Evolutionary conservation across 2,113 vertebrate species (phyloP).

Genomic region (Pogonocichla stellata): DNA sequence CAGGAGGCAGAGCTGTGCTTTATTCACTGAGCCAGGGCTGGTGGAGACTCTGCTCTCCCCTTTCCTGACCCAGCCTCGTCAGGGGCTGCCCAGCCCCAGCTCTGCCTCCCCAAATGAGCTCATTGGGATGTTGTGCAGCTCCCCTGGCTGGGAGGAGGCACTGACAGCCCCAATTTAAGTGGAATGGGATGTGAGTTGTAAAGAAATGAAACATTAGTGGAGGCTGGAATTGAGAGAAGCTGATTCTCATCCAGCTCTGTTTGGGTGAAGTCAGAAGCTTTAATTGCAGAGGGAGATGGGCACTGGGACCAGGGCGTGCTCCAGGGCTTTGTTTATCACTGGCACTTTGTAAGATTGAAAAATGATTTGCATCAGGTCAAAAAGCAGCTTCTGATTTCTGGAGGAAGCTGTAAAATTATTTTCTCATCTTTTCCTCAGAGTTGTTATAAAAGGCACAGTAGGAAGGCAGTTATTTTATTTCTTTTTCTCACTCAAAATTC

Average conservation of each 20-base stretch:
- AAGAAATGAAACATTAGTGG: neutral
- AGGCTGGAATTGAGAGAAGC: neutral
- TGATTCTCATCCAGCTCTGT: neutral
- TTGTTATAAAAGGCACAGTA: neutral
- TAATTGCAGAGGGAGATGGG: neutral
- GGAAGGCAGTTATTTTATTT: neutral
- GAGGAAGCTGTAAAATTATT: neutral
- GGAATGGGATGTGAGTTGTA: neutral
- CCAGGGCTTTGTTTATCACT: neutral
- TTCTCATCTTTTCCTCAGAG: neutral
- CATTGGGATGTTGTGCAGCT: neutral
- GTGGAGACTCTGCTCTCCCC: neutral
- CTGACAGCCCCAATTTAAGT: accelerated
- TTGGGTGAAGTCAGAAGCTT: too few relatives aligned
- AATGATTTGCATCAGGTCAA: neutral
- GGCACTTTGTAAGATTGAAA: accelerated
- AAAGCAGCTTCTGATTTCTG: neutral
- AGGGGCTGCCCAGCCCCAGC: neutral
- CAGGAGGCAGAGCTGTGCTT: neutral
- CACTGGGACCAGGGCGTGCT: neutral
- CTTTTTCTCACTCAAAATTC: neutral
- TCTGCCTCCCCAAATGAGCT: neutral
- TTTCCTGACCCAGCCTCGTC: neutral
- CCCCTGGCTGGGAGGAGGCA: neutral
- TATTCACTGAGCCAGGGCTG: accelerated